phyloP scores from a whole-genome alignment of 2,888 invertebrate genomes.

The Parnassius orleans region DNA sequence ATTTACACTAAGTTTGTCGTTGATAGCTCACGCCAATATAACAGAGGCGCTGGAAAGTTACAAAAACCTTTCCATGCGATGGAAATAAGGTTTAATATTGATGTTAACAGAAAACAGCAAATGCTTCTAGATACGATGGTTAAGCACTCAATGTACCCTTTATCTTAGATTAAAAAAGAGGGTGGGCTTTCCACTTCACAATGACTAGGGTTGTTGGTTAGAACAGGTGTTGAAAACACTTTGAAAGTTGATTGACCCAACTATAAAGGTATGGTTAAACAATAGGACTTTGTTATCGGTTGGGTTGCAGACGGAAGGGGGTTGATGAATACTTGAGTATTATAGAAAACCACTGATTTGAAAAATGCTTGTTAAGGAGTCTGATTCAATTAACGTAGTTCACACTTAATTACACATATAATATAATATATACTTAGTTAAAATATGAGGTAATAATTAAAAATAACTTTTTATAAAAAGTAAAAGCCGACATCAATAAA shows the following conservation, averaged over 20 bases:
- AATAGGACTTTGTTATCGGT: constrained; percentile 28
- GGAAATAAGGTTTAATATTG: constrained; percentile 25
- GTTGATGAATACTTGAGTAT: constrained; percentile 1
- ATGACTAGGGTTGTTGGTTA: constrained; percentile 34
- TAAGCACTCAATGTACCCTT: constrained; percentile 77
- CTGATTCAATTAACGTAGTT: too few relatives aligned
- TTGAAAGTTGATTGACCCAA: constrained; percentile 29
- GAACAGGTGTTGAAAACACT: constrained; percentile 45
- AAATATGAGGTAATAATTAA: too few relatives aligned
- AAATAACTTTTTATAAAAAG: too few relatives aligned
- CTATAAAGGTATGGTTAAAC: constrained; percentile 25
- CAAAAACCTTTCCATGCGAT: constrained; percentile 17
- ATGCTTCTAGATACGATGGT: constrained; percentile 56
- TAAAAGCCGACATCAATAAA: too few relatives aligned
- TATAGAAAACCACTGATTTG: constrained; percentile 22
- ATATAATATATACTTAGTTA: too few relatives aligned
- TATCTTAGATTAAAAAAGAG: constrained; percentile 77
- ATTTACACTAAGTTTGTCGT: constrained; percentile 37
- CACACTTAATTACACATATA: too few relatives aligned
- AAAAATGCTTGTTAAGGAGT: constrained; percentile 11
- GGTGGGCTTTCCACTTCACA: constrained; percentile 49
- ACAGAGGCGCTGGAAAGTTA: constrained; percentile 11
- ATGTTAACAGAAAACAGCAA: constrained; percentile 34
- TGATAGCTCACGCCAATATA: constrained; percentile 39
- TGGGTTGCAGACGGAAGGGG: constrained; percentile 3